phyloP scores from a whole-genome alignment of 1,140 invertebrate species.

The Drosophila ambigua region DNA sequence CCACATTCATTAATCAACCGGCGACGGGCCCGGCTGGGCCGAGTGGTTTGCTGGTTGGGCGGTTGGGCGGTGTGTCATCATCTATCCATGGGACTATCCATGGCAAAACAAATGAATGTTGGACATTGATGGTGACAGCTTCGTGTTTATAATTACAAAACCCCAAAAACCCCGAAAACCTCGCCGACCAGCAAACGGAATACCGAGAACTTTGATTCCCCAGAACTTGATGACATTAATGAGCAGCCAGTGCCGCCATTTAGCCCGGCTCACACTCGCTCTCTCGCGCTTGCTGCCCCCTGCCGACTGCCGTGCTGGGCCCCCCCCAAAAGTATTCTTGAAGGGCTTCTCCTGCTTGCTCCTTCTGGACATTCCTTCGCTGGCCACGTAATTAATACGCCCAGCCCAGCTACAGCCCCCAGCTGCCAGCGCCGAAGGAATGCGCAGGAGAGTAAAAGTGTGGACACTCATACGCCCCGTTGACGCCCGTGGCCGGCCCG shows the following conservation, averaged over 20 bases:
- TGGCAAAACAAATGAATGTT: slow-evolving; percentile 45
- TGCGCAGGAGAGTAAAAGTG: slow-evolving; percentile 27
- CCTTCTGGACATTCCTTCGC: not conserved
- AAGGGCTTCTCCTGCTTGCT: not conserved
- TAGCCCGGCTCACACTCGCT: too few species aligned
- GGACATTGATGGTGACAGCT: slow-evolving; percentile 60
- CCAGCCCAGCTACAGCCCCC: not conserved
- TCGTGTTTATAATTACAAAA: slow-evolving; percentile 62
- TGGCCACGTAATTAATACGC: slow-evolving; percentile 28
- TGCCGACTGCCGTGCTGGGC: too few species aligned
- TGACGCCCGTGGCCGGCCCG: not conserved
- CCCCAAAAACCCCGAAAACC: slow-evolving; percentile 16
- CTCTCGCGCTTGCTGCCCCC: too few species aligned
- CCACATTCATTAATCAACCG: slow-evolving; percentile 60
- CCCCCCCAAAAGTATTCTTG: not conserved
- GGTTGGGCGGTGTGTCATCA: slow-evolving; percentile 26
- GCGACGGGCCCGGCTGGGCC: not conserved
- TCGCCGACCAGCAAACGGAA: slow-evolving; percentile 14
- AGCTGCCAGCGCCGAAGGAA: not conserved
- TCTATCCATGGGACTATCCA: slow-evolving; percentile 27
- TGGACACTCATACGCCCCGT: slow-evolving; percentile 29
- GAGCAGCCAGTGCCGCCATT: slow-evolving; percentile 11
- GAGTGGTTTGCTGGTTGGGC: not conserved
- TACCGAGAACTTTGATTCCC: slow-evolving; percentile 55
- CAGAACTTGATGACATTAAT: slow-evolving; percentile 51